Percentiles rank a stretch among this genome's conserved stretches.
phyloP scores from a whole-genome alignment of 1,140 invertebrate species.

The Sminthurides bifidus region DNA sequence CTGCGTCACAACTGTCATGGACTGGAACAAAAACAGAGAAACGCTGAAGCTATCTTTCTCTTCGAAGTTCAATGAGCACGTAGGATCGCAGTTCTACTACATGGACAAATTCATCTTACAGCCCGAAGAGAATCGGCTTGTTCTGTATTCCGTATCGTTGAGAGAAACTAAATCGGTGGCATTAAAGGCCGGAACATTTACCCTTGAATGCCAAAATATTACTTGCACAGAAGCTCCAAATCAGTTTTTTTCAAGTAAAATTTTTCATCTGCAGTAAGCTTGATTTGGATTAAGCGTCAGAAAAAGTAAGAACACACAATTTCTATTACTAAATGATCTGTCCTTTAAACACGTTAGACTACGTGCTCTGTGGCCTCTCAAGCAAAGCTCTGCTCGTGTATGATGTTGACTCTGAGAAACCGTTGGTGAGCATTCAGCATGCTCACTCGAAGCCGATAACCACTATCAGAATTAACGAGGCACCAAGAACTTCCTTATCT shows the following conservation, averaged over 20 bases:
- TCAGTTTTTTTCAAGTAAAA: conserved; percentile 26
- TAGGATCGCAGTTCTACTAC: conserved; percentile 25
- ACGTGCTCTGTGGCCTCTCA: conserved; percentile 17
- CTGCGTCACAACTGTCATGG: conserved; percentile 11
- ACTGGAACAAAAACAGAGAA: conserved; percentile 15
- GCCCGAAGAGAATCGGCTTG: conserved; percentile 23
- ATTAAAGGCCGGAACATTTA: conserved; percentile 19
- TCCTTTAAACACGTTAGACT: conserved; percentile 10
- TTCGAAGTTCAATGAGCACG: conserved; percentile 28
- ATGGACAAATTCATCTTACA: conserved; percentile 30
- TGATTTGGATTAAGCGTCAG: background rate
- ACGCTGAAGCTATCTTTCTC: conserved; percentile 10
- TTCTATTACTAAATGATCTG: background rate
- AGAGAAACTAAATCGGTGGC: background rate
- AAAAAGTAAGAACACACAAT: background rate
- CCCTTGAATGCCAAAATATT: conserved; percentile 16
- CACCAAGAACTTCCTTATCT: conserved; percentile 9
- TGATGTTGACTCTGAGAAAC: conserved; percentile 21
- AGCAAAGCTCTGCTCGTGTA: conserved; percentile 16
- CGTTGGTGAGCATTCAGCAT: conserved; percentile 7
- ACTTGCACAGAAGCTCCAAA: conserved; percentile 25
- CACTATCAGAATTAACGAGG: conserved; percentile 26
- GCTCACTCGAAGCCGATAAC: conserved; percentile 16
- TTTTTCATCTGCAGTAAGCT: background rate
- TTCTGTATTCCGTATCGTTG: conserved; percentile 15